phyloP scores from a whole-genome alignment of 2,113 vertebrate genomes.

The Theristicus caerulescens region DNA sequence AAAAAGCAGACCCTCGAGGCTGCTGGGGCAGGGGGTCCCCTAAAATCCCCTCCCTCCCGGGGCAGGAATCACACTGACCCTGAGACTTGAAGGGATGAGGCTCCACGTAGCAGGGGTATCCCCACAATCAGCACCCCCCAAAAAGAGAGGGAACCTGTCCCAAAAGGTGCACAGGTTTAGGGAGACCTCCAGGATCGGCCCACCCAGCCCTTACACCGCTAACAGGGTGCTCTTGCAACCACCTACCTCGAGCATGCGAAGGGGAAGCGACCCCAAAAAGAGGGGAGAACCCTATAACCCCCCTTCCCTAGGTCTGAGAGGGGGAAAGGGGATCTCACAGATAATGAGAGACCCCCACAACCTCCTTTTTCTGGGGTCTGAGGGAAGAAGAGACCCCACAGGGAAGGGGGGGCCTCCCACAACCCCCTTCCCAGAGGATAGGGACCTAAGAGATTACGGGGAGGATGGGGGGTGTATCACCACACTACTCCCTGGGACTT shows the following conservation, averaged over 20 bases:
- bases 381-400: rapidly evolving
- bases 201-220: rapidly evolving
- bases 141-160: not conserved
- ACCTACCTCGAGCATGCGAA: rapidly evolving
- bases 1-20: not conserved
- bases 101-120: not conserved
- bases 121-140: not conserved
- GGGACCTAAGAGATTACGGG: rapidly evolving
- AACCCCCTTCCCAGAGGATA: not conserved
- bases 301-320: rapidly evolving
- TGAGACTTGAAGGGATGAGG: not conserved
- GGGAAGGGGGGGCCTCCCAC: rapidly evolving
- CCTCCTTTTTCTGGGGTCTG: not conserved
- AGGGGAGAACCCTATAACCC: not conserved
- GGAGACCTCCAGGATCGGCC: not conserved
- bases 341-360: rapidly evolving
- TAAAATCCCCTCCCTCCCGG: not conserved
- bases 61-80: rapidly evolving
- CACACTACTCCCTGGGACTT: rapidly evolving
- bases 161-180: not conserved
- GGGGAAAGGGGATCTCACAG: not conserved
- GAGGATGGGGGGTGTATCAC: rapidly evolving
- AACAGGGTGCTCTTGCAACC: not conserved
- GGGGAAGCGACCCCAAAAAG: rapidly evolving
- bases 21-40: not conserved